Evolutionary conservation across 2,113 vertebrate genomes (phyloP), one percentile per base, ranked within the genome.

Genomic region (Tenebrosternarchus preto): DNA sequence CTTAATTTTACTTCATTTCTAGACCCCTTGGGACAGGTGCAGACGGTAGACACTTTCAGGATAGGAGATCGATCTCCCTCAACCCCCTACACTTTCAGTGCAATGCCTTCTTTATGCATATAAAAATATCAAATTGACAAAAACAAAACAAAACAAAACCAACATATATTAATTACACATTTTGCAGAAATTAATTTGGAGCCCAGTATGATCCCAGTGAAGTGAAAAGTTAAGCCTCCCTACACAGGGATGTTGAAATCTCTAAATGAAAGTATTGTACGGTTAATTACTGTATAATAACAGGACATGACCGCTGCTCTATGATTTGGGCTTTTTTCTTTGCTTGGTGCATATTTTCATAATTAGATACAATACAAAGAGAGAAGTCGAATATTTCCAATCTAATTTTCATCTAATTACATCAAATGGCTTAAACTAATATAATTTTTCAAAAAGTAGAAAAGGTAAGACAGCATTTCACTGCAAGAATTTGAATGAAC

Each of bases 1-100:
- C 94, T 95, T 95, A 92, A 90, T 95, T 95, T 95, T 92, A 91
- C 91, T 92, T 93, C 88, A 83, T 84, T 76, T 85, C 89, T 76
- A 86, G 91, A 93, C 86, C 94, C 91, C 90, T 91, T 83, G 89
- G 93, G 93, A 96, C 88, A 89, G 73, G 63, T 81, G 64, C 25
- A 59, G 78, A 66, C 7, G 27, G 0, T 43, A 36, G 80, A 85
- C 57, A 76, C 80, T 76, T 82, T 76, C 20, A 74, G 83, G 89
- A 88, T 84, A 88, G 83, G 67, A 27, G 90, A 92, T 95, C 91
- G 85, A 93, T 93, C 88, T 81, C 83, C 77, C 71, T 50, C 81
- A 56, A 33, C 59, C 20, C 63, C 46, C 55, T 74, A 39, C n/a
- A 46, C 39, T 46, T 75, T 73, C 55, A 73, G 80, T 77, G 56